Base-by-base conservation (phyloP, 2,888 invertebrate species). In the Hydrotaea diabolus region DNA sequence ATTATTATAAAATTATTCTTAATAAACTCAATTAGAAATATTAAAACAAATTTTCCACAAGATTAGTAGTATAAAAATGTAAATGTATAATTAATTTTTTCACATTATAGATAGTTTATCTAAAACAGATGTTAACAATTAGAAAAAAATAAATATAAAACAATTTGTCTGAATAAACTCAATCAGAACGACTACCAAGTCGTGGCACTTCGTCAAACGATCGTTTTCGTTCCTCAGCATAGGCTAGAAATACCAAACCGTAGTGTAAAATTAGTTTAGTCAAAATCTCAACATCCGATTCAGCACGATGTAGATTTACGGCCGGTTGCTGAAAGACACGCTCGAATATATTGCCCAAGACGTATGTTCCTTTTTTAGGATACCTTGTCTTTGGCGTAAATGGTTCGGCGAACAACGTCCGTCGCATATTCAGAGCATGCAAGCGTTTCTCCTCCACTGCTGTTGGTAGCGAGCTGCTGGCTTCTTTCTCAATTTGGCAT, bases 261-360 rank as follows among this genome's bases (percentile, higher is more conserved):
- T 94, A 91, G 9, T 93, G 93, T 26, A 94, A 92, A 3, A 95
- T 94, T 89, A 96, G 95, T 86, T 94, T 93, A 13, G 95, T 89
- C 72, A 96, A 91, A 93, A 94, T 94, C 2, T 93, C 86, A 43
- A 95, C 95, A 90, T 96, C 96, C 0, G 91, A 93, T 91, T 96
- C 96, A 0, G 96, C 96, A 86, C 93, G 93, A 89, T 96, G 96
- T 0, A 93, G 92, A 88, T 93, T 90, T 1, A 87, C 64, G 0
- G 94, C 92, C 13, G 93, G 88, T 76, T 91, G 93, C 1, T 92
- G 92, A 64, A 94, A 92, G 23, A 95, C 90, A 69, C 94, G 93
- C 85, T 93, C 91, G 88, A 94, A 95, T 43, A 96, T 89, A 80
- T 93, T 93, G 0, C 83, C 83, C 53, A 96, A 91, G 87, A 93